Evolutionary conservation across 2,888 invertebrate species (phyloP), one percentile per base, ranked within the genome.

Genomic region (Drosophila antonietae): DNA sequence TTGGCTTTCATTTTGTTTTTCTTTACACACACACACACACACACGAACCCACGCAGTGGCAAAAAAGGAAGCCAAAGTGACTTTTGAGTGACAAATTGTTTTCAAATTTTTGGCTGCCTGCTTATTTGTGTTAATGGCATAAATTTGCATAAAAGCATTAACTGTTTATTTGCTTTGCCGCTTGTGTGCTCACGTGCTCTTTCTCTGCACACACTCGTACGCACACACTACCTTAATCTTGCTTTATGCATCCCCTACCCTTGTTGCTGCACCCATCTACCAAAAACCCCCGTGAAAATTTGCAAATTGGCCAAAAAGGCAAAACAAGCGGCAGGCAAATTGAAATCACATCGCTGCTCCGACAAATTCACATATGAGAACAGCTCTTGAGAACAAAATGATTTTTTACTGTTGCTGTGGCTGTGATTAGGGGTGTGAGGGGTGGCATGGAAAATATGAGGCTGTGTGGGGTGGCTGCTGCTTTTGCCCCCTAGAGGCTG

Each of bases 81-180:
- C 88, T 88, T 90, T 89, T 90, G 88, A 88, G 88, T 88, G 88
- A 88, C 90, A 88, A 88, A 88, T 88, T 88, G 90, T 88, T 88
- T 88, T 85, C 81, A 89, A 90, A 90, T 88, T 90, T 85, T 85
- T 70, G 63, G 76, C 81, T 81, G 84, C 75, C 66, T 81, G 84
- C 89, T 87, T 84, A 87, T 84, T 87, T 84, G 84, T 90, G 86
- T 90, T 90, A 87, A 90, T 88, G 89, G 89, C 89, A 90, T 88
- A 89, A 89, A 88, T 90, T 88, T 88, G 88, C 88, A 90, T 90
- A 90, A 88, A 89, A 89, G 88, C 90, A 88, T 88, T 88, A 88
- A 90, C 90, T 88, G 86, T 88, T 90, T 90, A 90, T 86, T 86
- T 86, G 88, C 83, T 85, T 89, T 85, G 69, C 86, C 75, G 89